phyloP scores from a whole-genome alignment of 2,888 invertebrate species.

The Chrysina gloriosa region DNA sequence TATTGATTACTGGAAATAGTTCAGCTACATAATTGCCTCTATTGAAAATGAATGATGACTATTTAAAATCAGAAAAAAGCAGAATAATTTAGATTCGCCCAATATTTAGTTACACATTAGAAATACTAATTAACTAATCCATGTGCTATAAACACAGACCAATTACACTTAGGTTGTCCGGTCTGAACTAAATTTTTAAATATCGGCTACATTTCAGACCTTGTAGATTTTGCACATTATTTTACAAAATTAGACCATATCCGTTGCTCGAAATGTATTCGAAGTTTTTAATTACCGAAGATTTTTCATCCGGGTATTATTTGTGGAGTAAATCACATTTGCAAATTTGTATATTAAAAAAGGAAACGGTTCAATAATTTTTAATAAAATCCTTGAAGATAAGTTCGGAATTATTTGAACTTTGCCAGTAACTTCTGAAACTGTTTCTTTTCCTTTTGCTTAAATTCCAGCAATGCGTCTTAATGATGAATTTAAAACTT shows the following conservation, averaged over 20 bases:
- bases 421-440: constrained; percentile 4
- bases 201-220: too few species aligned
- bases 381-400: constrained; percentile 26
- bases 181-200: too few species aligned
- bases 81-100: constrained; percentile 2
- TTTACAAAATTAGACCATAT: too few species aligned
- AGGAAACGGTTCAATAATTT: constrained; percentile 31
- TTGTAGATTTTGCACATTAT: too few species aligned
- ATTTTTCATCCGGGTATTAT: neutral
- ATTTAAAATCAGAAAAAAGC: neutral
- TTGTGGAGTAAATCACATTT: constrained; percentile 16
- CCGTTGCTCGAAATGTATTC: too few species aligned
- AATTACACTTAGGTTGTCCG: too few species aligned
- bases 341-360: constrained; percentile 33
- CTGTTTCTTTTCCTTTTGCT: constrained; percentile 30
- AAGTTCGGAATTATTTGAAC: constrained; percentile 35
- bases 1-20: constrained; percentile 43
- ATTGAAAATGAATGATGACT: constrained; percentile 35
- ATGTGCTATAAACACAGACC: too few species aligned
- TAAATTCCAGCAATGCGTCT: constrained; percentile 35
- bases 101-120: neutral
- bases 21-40: constrained; percentile 30
- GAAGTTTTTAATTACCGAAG: neutral
- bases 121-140: too few species aligned
- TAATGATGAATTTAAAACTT: constrained; percentile 38